These are phyloP conservation scores for Trachemys scripta DNA, from an alignment of 2,113 vertebrate species.

Conservation along the genomic window DNA sequence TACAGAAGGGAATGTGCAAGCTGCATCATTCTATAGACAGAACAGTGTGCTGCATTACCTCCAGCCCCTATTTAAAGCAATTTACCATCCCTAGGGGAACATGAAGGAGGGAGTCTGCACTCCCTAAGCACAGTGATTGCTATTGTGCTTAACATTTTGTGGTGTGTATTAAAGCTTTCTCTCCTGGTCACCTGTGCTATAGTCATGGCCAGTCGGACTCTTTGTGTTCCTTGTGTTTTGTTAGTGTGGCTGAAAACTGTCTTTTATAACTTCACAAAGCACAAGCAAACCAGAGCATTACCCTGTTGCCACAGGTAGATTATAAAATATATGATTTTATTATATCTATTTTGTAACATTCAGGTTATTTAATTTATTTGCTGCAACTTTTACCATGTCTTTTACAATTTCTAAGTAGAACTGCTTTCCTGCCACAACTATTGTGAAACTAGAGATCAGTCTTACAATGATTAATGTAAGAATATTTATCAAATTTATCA, in stretches of 20 bases:
- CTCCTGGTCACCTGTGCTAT: neutral
- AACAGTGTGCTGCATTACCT: neutral
- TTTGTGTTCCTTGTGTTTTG: neutral
- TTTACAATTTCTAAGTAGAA: neutral
- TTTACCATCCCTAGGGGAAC: neutral
- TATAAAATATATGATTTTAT: neutral
- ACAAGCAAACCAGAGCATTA: neutral
- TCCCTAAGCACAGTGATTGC: neutral
- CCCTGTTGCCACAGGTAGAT: neutral
- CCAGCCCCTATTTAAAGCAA: neutral
- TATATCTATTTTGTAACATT: neutral
- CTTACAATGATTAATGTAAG: neutral
- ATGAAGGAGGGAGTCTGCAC: neutral
- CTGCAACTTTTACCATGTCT: neutral
- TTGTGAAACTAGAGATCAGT: neutral
- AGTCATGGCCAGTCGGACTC: neutral
- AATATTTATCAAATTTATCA: neutral
- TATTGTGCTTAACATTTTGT: neutral
- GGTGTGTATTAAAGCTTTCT: too few species aligned
- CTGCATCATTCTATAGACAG: neutral
- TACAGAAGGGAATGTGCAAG: neutral
- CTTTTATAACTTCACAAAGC: neutral
- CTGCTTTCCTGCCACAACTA: neutral
- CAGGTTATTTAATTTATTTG: neutral
- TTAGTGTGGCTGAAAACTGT: neutral